Evolutionary conservation across 2,797 vertebrate genomes (phyloP).

Genomic region (Sitta carolinensis): DNA sequence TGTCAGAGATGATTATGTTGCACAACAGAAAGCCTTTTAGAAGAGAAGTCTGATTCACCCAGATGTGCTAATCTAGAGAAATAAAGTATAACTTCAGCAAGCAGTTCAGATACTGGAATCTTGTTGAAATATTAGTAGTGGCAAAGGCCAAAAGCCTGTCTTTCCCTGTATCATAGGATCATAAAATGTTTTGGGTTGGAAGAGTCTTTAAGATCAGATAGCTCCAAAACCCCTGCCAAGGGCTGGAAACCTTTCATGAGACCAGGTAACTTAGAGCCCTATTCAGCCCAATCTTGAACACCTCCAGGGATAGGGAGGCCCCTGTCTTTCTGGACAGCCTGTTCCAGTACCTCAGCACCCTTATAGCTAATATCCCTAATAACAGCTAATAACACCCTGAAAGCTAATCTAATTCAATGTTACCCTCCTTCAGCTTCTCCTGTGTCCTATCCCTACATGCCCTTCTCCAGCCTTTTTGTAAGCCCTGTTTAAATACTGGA

Average conservation of each 20-base stretch:
- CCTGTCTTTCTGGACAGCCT: not conserved
- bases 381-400: too few species aligned
- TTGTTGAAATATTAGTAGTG: not conserved
- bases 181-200: not conserved
- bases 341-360: not conserved
- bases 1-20: not conserved
- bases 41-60: not conserved
- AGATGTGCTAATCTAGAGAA: not conserved
- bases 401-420: not conserved
- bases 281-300: not conserved
- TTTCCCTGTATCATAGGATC: not conserved
- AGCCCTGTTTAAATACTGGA: not conserved
- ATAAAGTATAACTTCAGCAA: not conserved
- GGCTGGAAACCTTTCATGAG: not conserved
- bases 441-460: not conserved
- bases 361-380: too few species aligned
- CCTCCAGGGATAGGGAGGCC: not conserved
- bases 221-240: not conserved
- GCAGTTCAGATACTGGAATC: not conserved
- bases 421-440: not conserved
- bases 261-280: not conserved
- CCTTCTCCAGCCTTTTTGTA: not conserved
- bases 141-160: not conserved
- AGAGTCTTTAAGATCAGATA: not conserved
- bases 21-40: not conserved